A percentile compares a stretch with the other conserved stretches of the same genome.
Conservation (phyloP, 2,797 vertebrate species). For the Manis pentadactyla region DNA sequence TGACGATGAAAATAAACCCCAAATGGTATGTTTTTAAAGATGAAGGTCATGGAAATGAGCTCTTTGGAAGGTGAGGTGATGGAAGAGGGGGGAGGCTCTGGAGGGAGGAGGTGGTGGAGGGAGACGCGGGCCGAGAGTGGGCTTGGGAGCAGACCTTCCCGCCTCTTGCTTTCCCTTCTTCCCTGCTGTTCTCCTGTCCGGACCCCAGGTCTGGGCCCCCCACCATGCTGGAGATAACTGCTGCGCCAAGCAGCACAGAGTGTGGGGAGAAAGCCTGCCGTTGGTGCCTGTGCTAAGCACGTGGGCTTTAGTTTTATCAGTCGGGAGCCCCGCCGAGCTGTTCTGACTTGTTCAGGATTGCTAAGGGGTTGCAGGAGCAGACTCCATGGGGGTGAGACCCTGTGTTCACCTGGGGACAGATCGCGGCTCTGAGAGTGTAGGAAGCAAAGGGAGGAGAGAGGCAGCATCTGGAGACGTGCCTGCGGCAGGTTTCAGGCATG, state of each 20-base stretch:
- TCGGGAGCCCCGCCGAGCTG: not conserved
- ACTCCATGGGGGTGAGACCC: constrained; percentile 17
- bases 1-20: not conserved
- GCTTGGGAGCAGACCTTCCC: not conserved
- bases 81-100: not conserved
- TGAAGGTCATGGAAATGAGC: not conserved
- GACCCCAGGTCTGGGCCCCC: not conserved
- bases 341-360: constrained; percentile 69
- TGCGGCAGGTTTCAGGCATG: not conserved
- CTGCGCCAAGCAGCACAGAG: constrained; percentile 50
- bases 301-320: constrained; percentile 52
- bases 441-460: not conserved
- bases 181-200: not conserved
- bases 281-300: constrained; percentile 18
- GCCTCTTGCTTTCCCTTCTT: not conserved
- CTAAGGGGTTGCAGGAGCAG: constrained; percentile 61
- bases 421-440: not conserved
- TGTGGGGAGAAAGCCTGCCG: constrained; percentile 42
- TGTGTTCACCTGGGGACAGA: not conserved
- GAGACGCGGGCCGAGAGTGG: not conserved
- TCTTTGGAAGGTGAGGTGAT: not conserved
- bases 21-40: not conserved
- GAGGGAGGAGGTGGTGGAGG: not conserved
- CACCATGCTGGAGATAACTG: not conserved
- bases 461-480: not conserved